Conservation (phyloP, 2,888 invertebrate genomes). For the Aromia moschata region DNA sequence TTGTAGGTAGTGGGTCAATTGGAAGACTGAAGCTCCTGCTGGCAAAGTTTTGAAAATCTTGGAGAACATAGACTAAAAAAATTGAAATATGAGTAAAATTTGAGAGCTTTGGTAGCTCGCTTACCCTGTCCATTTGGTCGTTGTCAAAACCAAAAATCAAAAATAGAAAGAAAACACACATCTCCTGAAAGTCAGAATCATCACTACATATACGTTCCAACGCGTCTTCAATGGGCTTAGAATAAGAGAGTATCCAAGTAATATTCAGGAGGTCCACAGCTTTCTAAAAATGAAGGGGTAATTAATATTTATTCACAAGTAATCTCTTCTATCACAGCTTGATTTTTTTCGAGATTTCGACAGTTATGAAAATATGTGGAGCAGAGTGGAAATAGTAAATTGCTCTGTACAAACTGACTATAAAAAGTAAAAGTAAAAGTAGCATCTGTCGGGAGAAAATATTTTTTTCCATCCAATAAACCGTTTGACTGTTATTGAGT, state of each 20-base stretch:
- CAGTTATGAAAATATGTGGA: too few species aligned
- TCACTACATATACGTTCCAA: constrained; percentile 6
- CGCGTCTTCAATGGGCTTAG: too few species aligned
- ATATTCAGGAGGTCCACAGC: background rate
- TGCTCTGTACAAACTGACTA: too few species aligned
- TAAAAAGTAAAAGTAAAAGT: too few species aligned
- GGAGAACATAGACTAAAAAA: background rate
- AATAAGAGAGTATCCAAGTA: background rate
- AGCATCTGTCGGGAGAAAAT: too few species aligned
- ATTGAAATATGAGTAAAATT: constrained; percentile 4
- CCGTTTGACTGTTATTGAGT: too few species aligned
- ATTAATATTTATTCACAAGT: too few species aligned
- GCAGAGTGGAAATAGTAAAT: too few species aligned
- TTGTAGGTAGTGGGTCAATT: background rate
- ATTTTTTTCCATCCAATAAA: too few species aligned
- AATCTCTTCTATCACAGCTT: too few species aligned
- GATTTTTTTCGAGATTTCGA: too few species aligned
- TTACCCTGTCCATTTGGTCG: constrained; percentile 16
- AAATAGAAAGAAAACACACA: background rate
- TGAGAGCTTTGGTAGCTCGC: background rate
- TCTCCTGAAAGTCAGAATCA: background rate
- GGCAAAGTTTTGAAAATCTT: background rate
- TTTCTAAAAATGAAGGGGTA: too few species aligned
- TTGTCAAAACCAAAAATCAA: constrained; percentile 10
- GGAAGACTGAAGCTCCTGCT: background rate